These are phyloP conservation scores for Cryptus armator DNA, from an alignment of 2,888 invertebrate species.

Conservation along the genomic window DNA sequence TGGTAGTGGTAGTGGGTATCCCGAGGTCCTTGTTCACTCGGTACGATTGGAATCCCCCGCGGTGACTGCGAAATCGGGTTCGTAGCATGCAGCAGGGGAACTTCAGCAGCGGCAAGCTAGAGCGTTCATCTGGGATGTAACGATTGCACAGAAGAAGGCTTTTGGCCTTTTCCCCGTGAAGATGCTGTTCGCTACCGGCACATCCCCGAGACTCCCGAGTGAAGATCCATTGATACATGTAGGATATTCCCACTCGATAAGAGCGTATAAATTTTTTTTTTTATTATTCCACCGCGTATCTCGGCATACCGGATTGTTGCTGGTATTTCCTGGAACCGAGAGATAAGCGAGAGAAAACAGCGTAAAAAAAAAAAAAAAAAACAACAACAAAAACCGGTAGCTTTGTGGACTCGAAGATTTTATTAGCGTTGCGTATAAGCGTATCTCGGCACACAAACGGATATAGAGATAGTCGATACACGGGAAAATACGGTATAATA, in stretches of 20 bases:
- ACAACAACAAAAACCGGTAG: not conserved
- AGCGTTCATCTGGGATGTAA: slow-evolving; percentile 31
- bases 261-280: slow-evolving; percentile 12
- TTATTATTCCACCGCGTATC: slow-evolving; percentile 4
- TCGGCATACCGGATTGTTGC: not conserved
- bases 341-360: slow-evolving; percentile 47
- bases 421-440: not conserved
- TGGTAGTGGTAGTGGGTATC: slow-evolving; percentile 23
- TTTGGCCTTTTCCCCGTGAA: slow-evolving; percentile 22
- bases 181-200: slow-evolving; percentile 10
- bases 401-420: not conserved
- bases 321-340: slow-evolving; percentile 46
- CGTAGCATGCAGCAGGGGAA: slow-evolving; percentile 22
- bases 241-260: slow-evolving; percentile 61
- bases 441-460: slow-evolving; percentile 8
- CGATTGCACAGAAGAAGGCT: slow-evolving; percentile 12
- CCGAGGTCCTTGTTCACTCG: slow-evolving; percentile 51
- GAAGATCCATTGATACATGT: slow-evolving; percentile 53
- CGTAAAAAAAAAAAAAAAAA: not conserved
- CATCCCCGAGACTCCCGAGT: slow-evolving; percentile 17
- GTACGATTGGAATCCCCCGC: slow-evolving; percentile 51
- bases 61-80: slow-evolving; percentile 19
- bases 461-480: slow-evolving; percentile 22
- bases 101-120: slow-evolving; percentile 4
- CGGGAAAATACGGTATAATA: not conserved